These are phyloP conservation scores for Cygnus atratus DNA, from an alignment of 2,113 vertebrate species.

Conservation along the genomic window DNA sequence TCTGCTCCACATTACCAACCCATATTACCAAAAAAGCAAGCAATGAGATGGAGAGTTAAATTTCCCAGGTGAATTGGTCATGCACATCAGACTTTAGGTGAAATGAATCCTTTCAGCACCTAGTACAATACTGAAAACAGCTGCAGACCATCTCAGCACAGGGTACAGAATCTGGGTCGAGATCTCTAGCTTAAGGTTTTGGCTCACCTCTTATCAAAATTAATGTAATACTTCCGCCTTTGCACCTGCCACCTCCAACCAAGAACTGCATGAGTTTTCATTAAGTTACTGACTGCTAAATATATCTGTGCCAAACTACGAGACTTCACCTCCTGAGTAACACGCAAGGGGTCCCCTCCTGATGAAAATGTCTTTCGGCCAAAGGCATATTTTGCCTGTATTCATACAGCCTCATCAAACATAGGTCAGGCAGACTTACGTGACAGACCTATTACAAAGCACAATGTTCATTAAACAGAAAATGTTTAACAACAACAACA, in stretches of 20 bases:
- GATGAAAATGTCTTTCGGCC: neutral
- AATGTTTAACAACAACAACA: neutral
- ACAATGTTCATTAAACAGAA: neutral
- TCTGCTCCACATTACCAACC: neutral
- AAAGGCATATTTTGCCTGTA: neutral
- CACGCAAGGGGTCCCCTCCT: fast-evolving
- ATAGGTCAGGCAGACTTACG: neutral
- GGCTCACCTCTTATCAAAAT: neutral
- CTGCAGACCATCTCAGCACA: neutral
- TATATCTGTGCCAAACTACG: neutral
- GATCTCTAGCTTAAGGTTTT: neutral
- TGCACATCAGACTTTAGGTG: fast-evolving
- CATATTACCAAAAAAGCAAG: neutral
- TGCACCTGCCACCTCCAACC: neutral
- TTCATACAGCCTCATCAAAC: neutral
- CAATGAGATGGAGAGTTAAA: neutral
- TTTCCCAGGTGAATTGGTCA: neutral
- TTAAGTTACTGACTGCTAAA: neutral
- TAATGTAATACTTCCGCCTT: neutral
- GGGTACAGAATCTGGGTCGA: neutral
- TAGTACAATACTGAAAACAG: neutral
- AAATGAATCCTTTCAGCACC: neutral
- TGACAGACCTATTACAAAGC: neutral
- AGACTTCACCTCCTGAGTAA: neutral
- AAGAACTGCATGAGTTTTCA: neutral